These are phyloP conservation scores for Neodiprion fabricii DNA, from an alignment of 1,140 invertebrate genomes.

Conservation along the genomic window DNA sequence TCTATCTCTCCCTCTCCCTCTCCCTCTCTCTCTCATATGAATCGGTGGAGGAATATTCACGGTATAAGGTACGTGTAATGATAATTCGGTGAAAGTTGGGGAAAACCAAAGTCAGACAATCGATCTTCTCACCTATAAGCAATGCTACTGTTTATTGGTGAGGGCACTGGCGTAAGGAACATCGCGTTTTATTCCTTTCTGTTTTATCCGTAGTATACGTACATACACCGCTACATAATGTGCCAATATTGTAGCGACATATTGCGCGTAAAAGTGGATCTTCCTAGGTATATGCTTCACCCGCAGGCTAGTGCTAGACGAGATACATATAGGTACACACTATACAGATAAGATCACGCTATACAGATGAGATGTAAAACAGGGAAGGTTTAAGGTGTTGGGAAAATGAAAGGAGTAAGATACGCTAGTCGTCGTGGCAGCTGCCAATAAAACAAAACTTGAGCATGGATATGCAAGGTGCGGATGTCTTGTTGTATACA, in stretches of 20 bases:
- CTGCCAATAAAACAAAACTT: too few relatives aligned
- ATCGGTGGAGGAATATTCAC: too few relatives aligned
- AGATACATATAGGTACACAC: background rate
- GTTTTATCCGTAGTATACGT: background rate
- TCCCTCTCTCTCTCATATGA: background rate
- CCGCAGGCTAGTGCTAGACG: background rate
- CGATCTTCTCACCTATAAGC: too few relatives aligned
- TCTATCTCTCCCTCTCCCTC: conserved; percentile 12
- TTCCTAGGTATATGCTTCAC: background rate
- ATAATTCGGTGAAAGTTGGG: too few relatives aligned
- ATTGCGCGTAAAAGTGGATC: conserved; percentile 4
- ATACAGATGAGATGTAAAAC: background rate
- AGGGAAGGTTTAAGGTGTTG: background rate
- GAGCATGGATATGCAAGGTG: too few relatives aligned
- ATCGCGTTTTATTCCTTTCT: background rate
- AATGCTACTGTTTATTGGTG: too few relatives aligned
- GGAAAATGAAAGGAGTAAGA: background rate
- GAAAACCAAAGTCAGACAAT: too few relatives aligned
- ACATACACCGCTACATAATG: background rate
- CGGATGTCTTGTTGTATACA: too few relatives aligned
- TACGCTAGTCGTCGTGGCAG: background rate
- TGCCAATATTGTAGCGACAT: background rate
- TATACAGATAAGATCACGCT: background rate
- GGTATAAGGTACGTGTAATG: too few relatives aligned
- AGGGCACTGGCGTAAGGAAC: too few relatives aligned